Evolutionary conservation across 2,888 invertebrate species (phyloP).

Genomic region (Tanypteryx hageni): DNA sequence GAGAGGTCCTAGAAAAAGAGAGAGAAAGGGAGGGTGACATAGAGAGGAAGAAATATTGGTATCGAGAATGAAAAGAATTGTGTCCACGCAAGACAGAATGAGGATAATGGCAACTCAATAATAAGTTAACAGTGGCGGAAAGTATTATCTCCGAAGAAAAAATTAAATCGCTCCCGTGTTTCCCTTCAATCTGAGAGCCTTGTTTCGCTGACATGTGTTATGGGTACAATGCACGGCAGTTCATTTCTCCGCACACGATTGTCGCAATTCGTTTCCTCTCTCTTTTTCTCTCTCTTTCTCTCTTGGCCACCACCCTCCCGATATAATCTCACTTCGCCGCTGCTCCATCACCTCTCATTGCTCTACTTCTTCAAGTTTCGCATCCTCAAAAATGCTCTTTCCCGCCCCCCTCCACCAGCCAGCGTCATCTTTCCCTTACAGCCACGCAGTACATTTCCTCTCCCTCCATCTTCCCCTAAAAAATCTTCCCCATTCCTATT

Average conservation of each 20-base stretch:
- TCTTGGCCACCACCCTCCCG: too few relatives aligned
- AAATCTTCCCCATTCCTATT: neutral
- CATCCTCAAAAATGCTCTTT: neutral
- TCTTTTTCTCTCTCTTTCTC: too few relatives aligned
- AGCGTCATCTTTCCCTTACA: neutral
- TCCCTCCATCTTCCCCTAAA: neutral
- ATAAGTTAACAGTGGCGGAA: neutral
- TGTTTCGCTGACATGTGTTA: neutral
- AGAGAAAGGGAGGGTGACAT: neutral
- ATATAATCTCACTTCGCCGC: too few relatives aligned
- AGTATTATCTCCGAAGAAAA: neutral
- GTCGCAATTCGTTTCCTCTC: neutral
- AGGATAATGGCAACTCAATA: too few relatives aligned
- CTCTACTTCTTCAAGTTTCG: neutral
- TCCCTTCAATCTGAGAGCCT: neutral
- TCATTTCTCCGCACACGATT: neutral
- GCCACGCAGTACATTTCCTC: neutral
- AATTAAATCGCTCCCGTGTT: neutral
- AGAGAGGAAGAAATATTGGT: neutral
- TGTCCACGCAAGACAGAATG: too few relatives aligned
- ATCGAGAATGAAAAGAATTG: neutral
- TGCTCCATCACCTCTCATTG: too few relatives aligned
- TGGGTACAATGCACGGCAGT: neutral
- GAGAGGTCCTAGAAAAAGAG: neutral
- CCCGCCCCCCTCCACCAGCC: neutral